phyloP scores from a whole-genome alignment of 2,113 vertebrate species.

The Rousettus leschenaultii region DNA sequence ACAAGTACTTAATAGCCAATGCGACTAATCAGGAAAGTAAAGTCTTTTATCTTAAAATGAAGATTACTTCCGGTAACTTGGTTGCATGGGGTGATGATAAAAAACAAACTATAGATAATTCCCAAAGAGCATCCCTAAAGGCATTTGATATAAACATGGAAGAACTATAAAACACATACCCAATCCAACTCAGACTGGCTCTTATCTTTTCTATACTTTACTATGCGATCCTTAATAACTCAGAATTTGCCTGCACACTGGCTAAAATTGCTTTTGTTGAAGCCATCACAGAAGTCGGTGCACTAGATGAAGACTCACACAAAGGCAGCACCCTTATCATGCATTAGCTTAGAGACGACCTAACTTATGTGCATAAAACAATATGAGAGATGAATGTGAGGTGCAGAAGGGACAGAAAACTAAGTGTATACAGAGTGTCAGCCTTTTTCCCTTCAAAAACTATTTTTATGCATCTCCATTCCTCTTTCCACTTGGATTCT shows the following conservation, averaged over 20 bases:
- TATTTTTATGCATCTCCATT: slow-evolving; percentile 96
- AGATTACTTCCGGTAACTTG: slow-evolving; percentile 94
- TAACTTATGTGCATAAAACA: slow-evolving; percentile 96
- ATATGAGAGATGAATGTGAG: slow-evolving; percentile 88
- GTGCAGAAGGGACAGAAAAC: slow-evolving; percentile 88
- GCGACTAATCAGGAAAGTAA: slow-evolving; percentile 89
- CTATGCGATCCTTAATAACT: slow-evolving; percentile 95
- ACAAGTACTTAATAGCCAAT: slow-evolving; percentile 88
- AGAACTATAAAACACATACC: slow-evolving; percentile 92
- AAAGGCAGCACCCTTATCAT: slow-evolving; percentile 98
- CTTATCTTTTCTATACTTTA: slow-evolving; percentile 97
- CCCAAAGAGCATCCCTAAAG: slow-evolving; percentile 89
- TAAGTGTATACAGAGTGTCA: slow-evolving; percentile 79
- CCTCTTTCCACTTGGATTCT: slow-evolving; percentile 90
- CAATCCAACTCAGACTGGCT: slow-evolving; percentile 93
- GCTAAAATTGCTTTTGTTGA: slow-evolving; percentile 93
- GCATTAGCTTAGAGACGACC: slow-evolving; percentile 98
- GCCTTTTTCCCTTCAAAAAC: slow-evolving; percentile 83
- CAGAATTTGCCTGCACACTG: slow-evolving; percentile 90
- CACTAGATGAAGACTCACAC: slow-evolving; percentile 94
- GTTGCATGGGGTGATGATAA: slow-evolving; percentile 87
- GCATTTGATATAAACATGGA: slow-evolving; percentile 90
- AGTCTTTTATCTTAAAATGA: slow-evolving; percentile 98
- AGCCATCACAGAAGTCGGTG: slow-evolving; percentile 92
- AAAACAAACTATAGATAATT: slow-evolving; percentile 87